phyloP scores from a whole-genome alignment of 2,888 invertebrate genomes.

The Amphipoea oculea region DNA sequence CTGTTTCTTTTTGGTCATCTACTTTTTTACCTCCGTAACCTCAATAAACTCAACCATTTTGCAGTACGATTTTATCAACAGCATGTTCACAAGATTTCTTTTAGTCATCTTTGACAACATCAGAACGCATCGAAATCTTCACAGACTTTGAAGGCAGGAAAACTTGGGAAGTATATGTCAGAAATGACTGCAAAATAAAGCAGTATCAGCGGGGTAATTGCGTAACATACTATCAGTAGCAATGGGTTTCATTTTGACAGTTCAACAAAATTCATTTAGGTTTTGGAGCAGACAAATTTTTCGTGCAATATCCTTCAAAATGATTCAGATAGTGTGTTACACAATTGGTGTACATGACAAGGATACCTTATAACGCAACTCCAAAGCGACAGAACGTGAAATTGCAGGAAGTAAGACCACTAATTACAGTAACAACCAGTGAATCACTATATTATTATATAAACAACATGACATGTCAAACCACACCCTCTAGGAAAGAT shows the following conservation, averaged over 20 bases:
- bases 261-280: too few species aligned
- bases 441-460: slow-evolving; percentile 53
- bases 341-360: not conserved
- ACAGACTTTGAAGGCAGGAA: not conserved
- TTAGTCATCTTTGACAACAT: not conserved
- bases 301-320: too few species aligned
- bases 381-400: slow-evolving; percentile 44
- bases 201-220: not conserved
- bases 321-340: not conserved
- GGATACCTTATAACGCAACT: slow-evolving; percentile 46
- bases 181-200: not conserved
- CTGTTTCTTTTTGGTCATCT: not conserved
- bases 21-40: slow-evolving; percentile 3
- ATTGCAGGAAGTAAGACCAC: slow-evolving; percentile 47
- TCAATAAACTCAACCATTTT: slow-evolving; percentile 24
- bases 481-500: slow-evolving; percentile 39
- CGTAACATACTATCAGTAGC: too few species aligned
- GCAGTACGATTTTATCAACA: slow-evolving; percentile 13
- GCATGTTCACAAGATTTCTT: not conserved
- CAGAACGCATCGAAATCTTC: not conserved
- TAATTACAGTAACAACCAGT: slow-evolving; percentile 39
- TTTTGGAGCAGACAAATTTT: too few species aligned
- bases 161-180: slow-evolving; percentile 14
- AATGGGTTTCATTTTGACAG: too few species aligned
- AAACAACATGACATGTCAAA: slow-evolving; percentile 49